Evolutionary conservation across 1,140 invertebrate genomes (phyloP).

Genomic region (Rhizoglyphus robini): DNA sequence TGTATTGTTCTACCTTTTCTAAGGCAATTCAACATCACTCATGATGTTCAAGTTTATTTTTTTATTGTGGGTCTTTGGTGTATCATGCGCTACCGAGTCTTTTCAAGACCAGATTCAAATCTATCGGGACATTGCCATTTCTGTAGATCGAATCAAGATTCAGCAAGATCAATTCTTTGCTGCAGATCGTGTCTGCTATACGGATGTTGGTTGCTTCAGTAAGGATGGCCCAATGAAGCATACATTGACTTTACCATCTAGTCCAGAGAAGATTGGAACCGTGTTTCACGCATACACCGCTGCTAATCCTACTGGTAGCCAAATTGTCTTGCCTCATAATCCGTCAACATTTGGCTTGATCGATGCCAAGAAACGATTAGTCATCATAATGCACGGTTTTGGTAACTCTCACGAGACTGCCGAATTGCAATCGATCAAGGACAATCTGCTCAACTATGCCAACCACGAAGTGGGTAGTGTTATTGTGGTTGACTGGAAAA

Average conservation of each 20-base stretch:
- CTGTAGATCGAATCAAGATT: no score
- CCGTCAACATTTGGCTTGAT: neutral
- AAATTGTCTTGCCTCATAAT: constrained; percentile 21
- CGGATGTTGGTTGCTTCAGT: constrained; percentile 32
- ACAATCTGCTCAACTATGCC: neutral
- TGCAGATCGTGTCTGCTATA: no score
- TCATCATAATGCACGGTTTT: constrained; percentile 32
- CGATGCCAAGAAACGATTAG: neutral
- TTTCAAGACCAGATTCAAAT: no score
- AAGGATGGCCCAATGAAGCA: constrained; percentile 27
- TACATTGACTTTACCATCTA: constrained; percentile 28
- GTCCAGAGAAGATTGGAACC: constrained; percentile 29
- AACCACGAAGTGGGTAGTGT: constrained; percentile 24
- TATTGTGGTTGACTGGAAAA: constrained; percentile 35
- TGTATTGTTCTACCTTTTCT: no score
- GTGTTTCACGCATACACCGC: constrained; percentile 30
- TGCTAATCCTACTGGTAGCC: constrained; percentile 21
- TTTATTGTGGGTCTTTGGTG: no score
- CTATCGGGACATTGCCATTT: no score
- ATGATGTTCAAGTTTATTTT: no score
- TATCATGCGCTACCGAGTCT: no score
- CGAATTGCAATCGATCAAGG: constrained; percentile 26
- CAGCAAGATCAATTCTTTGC: no score
- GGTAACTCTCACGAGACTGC: constrained; percentile 25
- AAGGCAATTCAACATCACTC: no score